Evolutionary conservation across 2,113 vertebrate genomes (phyloP), one percentile per base, ranked within the genome.

Genomic region (Elgaria multicarinata): DNA sequence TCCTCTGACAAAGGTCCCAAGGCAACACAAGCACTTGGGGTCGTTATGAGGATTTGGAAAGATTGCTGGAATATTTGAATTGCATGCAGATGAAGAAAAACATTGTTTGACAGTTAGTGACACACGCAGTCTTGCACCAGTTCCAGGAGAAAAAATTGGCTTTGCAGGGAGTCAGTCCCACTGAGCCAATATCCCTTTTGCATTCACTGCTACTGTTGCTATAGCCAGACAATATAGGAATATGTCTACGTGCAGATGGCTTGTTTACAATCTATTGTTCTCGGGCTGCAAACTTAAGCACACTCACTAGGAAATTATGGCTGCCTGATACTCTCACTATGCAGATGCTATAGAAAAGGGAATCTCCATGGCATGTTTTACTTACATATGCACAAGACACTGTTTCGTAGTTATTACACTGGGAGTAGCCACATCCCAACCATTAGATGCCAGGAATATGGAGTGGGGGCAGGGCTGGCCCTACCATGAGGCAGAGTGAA

Each of bases 1-100:
- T 93, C 82, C 76, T 94, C 92, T 92, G 88, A 83, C 85, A 93
- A 95, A 91, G 0, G 0, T 94, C 90, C 87, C 92, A 92, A 10
- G 36, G 82, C 88, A 94, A 83, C 87, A 92, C 93, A 93, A 94
- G 85, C 93, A 92, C 88, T 94, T 75, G 26, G 84, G 90, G 92
- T 87, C 62, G 46, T 95, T 95, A 91, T 91, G 88, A 85, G 87
- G 86, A 91, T 93, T 92, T 96, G 89, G 94, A 95, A 85, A 76
- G 93, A 93, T 91, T 91, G 87, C 82, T 96, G 94, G 86, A 96
- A 94, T 90, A 95, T 62, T 9, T 91, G 44, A 77, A 67, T 91
- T 90, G 78, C 82, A 87, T 36, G 69, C 33, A 67, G 18, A 58
- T 79, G n/a, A 26, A 36, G n/a, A 53, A 18, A 81, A 33, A 36